Evolutionary conservation across 2,888 invertebrate species (phyloP).

Genomic region (Drosophila prolongata): DNA sequence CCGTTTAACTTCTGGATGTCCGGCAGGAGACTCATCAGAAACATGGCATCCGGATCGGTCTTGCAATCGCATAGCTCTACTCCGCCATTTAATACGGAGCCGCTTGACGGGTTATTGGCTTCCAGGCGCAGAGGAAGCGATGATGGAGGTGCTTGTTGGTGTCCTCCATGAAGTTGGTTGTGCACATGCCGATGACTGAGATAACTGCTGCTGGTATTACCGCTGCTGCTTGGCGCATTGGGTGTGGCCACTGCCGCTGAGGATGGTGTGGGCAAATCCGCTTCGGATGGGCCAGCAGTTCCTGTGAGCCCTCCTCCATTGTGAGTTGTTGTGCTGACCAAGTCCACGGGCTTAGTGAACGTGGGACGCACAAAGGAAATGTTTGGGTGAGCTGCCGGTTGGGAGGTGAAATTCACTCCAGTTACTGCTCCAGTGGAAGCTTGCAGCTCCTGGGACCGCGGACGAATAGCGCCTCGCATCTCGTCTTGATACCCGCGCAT

Average conservation of each 20-base stretch:
- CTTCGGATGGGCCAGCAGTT: constrained; percentile 20
- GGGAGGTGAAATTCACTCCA: constrained; percentile 26
- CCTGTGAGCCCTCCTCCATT: constrained; percentile 14
- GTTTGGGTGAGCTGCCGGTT: constrained; percentile 61
- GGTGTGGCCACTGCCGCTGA: constrained; percentile 33
- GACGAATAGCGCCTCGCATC: constrained; percentile 57
- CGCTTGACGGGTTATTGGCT: constrained; percentile 37
- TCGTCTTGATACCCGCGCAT: constrained; percentile 74
- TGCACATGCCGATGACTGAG: constrained; percentile 58
- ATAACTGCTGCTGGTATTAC: constrained; percentile 27
- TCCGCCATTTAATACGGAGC: constrained; percentile 33
- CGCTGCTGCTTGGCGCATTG: constrained; percentile 16
- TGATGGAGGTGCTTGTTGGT: constrained; percentile 46
- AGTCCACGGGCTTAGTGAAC: constrained; percentile 74
- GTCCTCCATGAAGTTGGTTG: constrained; percentile 44
- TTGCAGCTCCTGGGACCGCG: constrained; percentile 75
- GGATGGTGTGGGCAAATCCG: constrained; percentile 44
- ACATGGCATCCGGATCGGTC: constrained; percentile 84
- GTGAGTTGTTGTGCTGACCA: constrained; percentile 80
- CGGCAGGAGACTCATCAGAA: constrained; percentile 83
- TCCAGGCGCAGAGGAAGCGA: constrained; percentile 56
- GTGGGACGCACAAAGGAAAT: constrained; percentile 81
- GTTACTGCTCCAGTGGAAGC: constrained; percentile 21
- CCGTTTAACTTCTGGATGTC: constrained; percentile 83
- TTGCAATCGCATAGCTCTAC: constrained; percentile 82